Evolutionary conservation across 2,888 invertebrate genomes (phyloP).

Genomic region (Diogma glabrata): DNA sequence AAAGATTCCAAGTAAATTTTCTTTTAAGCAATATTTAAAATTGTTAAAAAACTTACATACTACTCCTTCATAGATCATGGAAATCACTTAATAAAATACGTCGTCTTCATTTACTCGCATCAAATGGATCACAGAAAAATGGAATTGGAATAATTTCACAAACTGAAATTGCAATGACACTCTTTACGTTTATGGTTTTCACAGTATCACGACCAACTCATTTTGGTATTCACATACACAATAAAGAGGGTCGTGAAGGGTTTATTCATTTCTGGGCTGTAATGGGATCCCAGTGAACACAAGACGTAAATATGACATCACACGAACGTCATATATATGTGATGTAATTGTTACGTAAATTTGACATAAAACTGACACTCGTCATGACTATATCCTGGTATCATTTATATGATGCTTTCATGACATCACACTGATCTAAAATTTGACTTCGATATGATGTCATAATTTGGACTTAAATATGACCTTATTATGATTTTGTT

Average conservation of each 20-base stretch:
- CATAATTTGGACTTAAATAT: too few species aligned
- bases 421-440: too few species aligned
- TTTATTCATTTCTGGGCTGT: constrained; percentile 13
- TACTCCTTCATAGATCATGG: constrained; percentile 48
- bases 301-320: too few species aligned
- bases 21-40: too few species aligned
- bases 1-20: constrained; percentile 22
- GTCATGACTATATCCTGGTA: too few species aligned
- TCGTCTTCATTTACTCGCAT: constrained; percentile 38
- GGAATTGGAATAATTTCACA: not conserved
- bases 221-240: not conserved
- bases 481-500: too few species aligned
- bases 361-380: too few species aligned
- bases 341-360: too few species aligned
- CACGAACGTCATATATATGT: too few species aligned
- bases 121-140: not conserved
- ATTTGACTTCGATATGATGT: too few species aligned
- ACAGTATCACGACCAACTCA: not conserved
- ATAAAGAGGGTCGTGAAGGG: constrained; percentile 2
- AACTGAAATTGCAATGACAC: not conserved
- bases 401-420: too few species aligned
- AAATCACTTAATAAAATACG: constrained; percentile 49
- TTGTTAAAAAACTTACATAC: not conserved
- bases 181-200: constrained; percentile 1
- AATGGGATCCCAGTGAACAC: constrained; percentile 38